Percentiles rank a stretch among this genome's conserved stretches.
phyloP scores from a whole-genome alignment of 2,888 invertebrate genomes.

The Tetragonisca angustula region DNA sequence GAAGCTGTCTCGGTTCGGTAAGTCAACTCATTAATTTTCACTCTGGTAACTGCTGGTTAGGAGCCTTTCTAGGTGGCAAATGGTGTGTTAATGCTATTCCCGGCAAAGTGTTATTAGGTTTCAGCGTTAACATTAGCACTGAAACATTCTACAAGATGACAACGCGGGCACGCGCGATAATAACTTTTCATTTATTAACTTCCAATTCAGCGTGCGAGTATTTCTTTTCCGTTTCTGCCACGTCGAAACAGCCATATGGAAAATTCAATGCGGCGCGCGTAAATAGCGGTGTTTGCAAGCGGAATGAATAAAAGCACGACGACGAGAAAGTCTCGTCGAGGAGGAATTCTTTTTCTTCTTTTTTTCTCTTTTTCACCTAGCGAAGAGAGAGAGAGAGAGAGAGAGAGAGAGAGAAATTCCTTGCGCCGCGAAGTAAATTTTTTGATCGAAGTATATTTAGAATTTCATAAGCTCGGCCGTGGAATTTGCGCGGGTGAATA shows the following conservation, averaged over 20 bases:
- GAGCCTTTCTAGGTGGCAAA: conserved; percentile 46
- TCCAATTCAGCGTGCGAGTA: background rate
- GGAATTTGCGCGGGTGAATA: conserved; percentile 9
- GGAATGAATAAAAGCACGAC: background rate
- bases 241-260: background rate
- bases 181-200: conserved; percentile 15
- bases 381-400: background rate
- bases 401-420: background rate
- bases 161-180: background rate
- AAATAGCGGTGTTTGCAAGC: background rate
- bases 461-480: conserved; percentile 13
- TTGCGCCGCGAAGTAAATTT: background rate
- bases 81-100: conserved; percentile 54
- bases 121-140: conserved; percentile 30
- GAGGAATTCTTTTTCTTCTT: no score
- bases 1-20: conserved; percentile 40
- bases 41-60: conserved; percentile 48
- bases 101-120: conserved; percentile 49
- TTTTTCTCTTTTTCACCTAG: no score
- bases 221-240: background rate
- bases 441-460: background rate
- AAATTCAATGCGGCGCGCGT: background rate
- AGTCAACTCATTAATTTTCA: conserved; percentile 63
- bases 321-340: background rate
- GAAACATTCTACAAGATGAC: conserved; percentile 18